A percentile compares a stretch with the other conserved stretches of the same genome.
Evolutionary conservation across 2,888 invertebrate species (phyloP).

Genomic region (Diadegma fenestrale): DNA sequence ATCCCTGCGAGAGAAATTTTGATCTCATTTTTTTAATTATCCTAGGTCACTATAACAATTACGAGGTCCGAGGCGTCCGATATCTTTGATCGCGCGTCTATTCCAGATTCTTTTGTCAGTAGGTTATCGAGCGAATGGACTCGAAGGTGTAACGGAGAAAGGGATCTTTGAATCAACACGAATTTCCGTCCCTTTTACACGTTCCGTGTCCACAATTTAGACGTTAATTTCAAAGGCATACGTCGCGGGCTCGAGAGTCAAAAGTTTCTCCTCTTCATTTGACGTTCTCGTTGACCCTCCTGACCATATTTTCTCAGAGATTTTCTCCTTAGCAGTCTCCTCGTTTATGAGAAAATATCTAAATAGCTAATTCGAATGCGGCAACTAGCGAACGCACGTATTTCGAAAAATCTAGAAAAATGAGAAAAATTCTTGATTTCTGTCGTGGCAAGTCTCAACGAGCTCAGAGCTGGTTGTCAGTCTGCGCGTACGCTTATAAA

Average conservation of each 20-base stretch:
- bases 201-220: slow-evolving; percentile 2
- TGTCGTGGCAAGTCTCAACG: too few species aligned
- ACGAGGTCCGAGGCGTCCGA: slow-evolving; percentile 1
- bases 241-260: slow-evolving; percentile 5
- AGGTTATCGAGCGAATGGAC: slow-evolving; percentile 31
- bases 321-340: background rate
- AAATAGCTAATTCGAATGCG: slow-evolving; percentile 3
- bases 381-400: background rate
- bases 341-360: background rate
- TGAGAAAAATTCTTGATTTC: background rate
- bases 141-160: slow-evolving; percentile 8
- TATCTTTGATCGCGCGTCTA: slow-evolving; percentile 7
- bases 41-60: slow-evolving; percentile 51
- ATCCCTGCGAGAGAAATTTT: background rate
- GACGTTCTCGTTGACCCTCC: slow-evolving; percentile 49
- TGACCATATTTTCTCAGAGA: background rate
- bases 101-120: slow-evolving; percentile 36
- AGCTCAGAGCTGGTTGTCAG: slow-evolving; percentile 39
- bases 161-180: slow-evolving; percentile 17
- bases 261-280: slow-evolving; percentile 59
- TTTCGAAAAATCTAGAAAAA: background rate
- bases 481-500: slow-evolving; percentile 13
- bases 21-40: slow-evolving; percentile 20
- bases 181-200: slow-evolving; percentile 39
- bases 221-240: slow-evolving; percentile 28